A percentile compares a stretch with the other conserved stretches of the same genome.
Conservation (phyloP, 1,140 invertebrate species). For the Anagrus nilaparvatae region DNA sequence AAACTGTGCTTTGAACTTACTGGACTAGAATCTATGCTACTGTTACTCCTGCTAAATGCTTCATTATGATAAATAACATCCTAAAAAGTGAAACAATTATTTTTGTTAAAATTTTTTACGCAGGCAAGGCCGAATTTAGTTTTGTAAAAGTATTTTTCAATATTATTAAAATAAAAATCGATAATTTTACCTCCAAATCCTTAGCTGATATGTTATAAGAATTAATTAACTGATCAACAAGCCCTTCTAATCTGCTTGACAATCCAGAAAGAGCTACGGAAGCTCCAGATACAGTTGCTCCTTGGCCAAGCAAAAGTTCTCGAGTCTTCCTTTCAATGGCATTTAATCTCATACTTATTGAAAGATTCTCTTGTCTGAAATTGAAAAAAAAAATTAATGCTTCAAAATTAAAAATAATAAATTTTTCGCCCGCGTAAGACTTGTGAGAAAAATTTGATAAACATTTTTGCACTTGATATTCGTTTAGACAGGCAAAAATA, state of each 20-base stretch:
- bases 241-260: conserved; percentile 53
- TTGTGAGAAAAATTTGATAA: neutral
- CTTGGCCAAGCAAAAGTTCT: conserved; percentile 57
- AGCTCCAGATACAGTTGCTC: conserved; percentile 58
- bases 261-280: conserved; percentile 61
- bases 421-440: neutral
- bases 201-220: conserved; percentile 66
- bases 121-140: neutral
- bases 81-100: conserved; percentile 26
- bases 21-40: conserved; percentile 48
- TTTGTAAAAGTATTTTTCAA: neutral
- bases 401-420: conserved; percentile 1
- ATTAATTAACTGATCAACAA: conserved; percentile 59
- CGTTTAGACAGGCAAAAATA: conserved; percentile 13
- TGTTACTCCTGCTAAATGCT: conserved; percentile 53
- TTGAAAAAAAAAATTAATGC: neutral
- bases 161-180: neutral
- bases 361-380: conserved; percentile 55
- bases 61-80: conserved; percentile 67
- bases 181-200: conserved; percentile 54
- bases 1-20: conserved; percentile 42
- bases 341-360: conserved; percentile 51
- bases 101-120: neutral
- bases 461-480: neutral
- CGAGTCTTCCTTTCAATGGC: conserved; percentile 52